Evolutionary conservation across 2,113 vertebrate species (phyloP), one percentile per base, ranked within the genome.

Genomic region (Paramormyrops kingsleyae): DNA sequence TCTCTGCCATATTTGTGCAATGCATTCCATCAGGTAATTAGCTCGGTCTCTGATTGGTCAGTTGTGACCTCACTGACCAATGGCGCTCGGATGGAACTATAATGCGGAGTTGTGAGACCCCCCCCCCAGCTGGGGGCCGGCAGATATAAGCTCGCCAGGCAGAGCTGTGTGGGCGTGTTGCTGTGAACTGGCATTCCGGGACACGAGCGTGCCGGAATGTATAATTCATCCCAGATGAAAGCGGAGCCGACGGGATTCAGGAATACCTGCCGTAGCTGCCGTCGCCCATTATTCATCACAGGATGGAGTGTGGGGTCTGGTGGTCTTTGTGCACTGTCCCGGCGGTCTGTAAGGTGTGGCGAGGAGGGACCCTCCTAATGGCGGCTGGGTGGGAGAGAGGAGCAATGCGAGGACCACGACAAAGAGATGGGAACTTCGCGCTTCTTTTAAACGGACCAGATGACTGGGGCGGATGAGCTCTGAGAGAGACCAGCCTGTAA

Each of bases 161-260:
- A 10, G 39, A 44, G 39, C 17, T 47, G 35, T 84, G 83, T 9
- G 44, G 31, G 39, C 0, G 42, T 46, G 87, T 70, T 91, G 85
- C 70, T 77, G 80, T 53, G 56, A 86, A 62, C 56, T 50, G 59
- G 83, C 12, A 27, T 87, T 31, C 83, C 74, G 21, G 56, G 39
- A 74, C 46, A 24, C 27, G 2, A 27, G n/a, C 17, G 7, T 87
- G 88, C 31, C 6, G 27, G 66, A 42, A 47, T 52, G 86, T 80
- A 35, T 89, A 87, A 87, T 35, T 87, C 50, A 87, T 87, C 50
- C 49, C 85, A 56, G 85, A 87, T 87, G 85, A 87, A 53, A 87
- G 47, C 3, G 2, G 50, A 53, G 49, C 31, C 8, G 35, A 15
- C 85, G 46, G 50, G 85, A 5, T 87, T 87, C 31, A 56, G 50